Percentiles rank a stretch among this genome's conserved stretches.
These are phyloP conservation scores for Megaceryle alcyon DNA, from an alignment of 2,797 vertebrate species.

Conservation along the genomic window DNA sequence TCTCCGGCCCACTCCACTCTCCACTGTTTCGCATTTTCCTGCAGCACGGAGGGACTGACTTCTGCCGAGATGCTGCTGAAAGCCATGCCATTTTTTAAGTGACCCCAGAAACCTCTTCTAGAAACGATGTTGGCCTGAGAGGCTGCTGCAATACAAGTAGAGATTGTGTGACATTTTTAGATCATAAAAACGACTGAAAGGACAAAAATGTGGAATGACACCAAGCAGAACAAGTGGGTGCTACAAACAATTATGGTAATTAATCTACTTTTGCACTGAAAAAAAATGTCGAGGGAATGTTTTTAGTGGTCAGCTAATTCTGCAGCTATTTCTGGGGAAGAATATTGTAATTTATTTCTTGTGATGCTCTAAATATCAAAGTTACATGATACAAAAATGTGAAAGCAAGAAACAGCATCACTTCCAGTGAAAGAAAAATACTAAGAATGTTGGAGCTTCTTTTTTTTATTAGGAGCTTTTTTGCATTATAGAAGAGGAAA, in stretches of 20 bases:
- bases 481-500: background rate
- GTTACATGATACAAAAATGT: background rate
- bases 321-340: background rate
- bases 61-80: too few species aligned
- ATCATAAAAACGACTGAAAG: background rate
- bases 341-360: background rate
- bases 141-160: rapidly evolving
- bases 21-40: rapidly evolving
- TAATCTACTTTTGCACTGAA: background rate
- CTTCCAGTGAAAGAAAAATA: background rate
- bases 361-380: background rate
- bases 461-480: background rate
- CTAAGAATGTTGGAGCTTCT: background rate
- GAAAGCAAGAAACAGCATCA: background rate
- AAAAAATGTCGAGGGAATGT: background rate
- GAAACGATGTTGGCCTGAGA: background rate
- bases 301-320: background rate
- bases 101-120: too few species aligned
- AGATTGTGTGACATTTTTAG: background rate
- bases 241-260: background rate
- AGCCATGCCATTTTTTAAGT: background rate
- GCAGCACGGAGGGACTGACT: rapidly evolving
- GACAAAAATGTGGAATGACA: background rate
- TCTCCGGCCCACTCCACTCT: rapidly evolving
- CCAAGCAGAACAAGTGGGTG: background rate